Conservation (phyloP, 2,797 vertebrate genomes). For the Telmatherina bonti region DNA sequence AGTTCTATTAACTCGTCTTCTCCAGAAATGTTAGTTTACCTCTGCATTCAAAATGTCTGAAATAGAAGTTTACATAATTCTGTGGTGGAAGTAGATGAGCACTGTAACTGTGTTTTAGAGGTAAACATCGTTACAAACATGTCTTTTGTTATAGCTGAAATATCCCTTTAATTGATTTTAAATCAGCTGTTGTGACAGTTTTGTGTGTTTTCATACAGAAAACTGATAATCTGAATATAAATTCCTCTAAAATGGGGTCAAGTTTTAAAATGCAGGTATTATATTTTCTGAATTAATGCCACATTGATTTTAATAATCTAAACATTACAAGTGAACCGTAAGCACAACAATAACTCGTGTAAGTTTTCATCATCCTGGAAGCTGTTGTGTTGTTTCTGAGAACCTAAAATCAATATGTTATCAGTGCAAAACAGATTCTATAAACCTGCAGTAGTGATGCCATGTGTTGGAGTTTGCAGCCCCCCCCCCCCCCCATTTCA, state of each 20-base stretch:
- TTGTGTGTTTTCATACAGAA: neutral
- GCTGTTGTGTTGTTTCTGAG: neutral
- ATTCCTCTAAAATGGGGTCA: neutral
- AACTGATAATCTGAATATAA: slow-evolving; percentile 2
- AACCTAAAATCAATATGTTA: neutral
- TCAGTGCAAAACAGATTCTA: neutral
- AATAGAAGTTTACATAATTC: neutral
- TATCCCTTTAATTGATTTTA: neutral
- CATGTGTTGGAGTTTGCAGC: neutral
- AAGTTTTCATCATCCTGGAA: neutral
- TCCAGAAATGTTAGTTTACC: neutral
- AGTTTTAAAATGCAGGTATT: neutral
- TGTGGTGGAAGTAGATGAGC: neutral
- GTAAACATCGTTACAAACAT: neutral
- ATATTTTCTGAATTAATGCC: neutral
- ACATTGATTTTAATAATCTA: neutral
- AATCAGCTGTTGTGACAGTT: neutral
- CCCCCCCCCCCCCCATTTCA: no score
- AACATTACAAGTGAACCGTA: neutral
- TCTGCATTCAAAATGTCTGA: neutral
- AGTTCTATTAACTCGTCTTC: neutral
- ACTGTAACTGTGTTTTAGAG: neutral
- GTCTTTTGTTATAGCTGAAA: neutral
- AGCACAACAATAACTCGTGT: neutral
- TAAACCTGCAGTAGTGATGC: neutral